These are phyloP conservation scores for Mus spicilegus DNA, from an alignment of 2,113 vertebrate species.

Conservation along the genomic window DNA sequence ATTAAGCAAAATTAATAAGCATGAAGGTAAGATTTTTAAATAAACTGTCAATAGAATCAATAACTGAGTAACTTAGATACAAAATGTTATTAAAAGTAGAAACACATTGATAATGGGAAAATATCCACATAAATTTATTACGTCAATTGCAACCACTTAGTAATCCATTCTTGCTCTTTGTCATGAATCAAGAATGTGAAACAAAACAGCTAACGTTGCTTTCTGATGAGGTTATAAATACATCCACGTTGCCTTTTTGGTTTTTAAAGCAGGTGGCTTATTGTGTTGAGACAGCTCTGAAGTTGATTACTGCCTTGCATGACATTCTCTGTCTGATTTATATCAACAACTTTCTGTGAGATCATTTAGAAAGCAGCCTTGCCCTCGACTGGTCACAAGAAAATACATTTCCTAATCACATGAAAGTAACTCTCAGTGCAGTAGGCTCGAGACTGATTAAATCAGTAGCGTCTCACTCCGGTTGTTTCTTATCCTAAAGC, in stretches of 20 bases:
- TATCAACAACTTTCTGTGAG: not conserved
- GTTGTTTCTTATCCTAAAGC: slow-evolving; percentile 18
- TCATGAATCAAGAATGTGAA: not conserved
- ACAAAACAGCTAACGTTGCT: not conserved
- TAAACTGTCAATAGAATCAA: not conserved
- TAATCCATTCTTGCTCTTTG: not conserved
- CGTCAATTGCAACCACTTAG: not conserved
- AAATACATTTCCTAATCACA: not conserved
- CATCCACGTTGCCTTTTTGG: not conserved
- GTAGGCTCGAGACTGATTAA: slow-evolving; percentile 3
- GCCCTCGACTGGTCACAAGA: not conserved
- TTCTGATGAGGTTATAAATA: not conserved
- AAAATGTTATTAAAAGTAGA: not conserved
- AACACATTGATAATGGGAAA: not conserved
- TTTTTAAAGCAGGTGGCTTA: not conserved
- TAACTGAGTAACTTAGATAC: not conserved
- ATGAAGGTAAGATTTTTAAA: not conserved
- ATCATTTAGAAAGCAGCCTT: not conserved
- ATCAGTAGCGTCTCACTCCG: not conserved
- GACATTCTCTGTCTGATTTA: not conserved
- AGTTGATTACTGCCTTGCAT: not conserved
- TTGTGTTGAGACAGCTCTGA: not conserved
- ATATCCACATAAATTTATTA: not conserved
- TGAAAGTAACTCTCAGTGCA: not conserved
- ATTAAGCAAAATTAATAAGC: not conserved